Percentiles rank a stretch among this genome's conserved stretches.
Conservation (phyloP, 35 echinoderm and acorn worm species). For the Apostichopus parvimensis region DNA sequence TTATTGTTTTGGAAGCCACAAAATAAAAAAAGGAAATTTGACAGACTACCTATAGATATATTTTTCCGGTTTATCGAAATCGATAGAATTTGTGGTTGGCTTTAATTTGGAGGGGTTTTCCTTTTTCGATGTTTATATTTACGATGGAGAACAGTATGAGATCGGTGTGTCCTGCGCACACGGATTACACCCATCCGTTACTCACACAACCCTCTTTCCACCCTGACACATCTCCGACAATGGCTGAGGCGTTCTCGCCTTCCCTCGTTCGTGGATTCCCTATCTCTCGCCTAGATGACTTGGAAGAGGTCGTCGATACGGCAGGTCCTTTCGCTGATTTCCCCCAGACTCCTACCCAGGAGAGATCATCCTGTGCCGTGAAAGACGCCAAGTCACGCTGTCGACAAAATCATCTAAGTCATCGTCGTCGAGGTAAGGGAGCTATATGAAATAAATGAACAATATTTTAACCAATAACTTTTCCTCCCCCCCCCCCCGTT, state of each 20-base stretch:
- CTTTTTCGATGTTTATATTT: neutral
- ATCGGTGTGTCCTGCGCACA: conserved; percentile 16
- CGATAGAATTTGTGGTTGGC: too few relatives aligned
- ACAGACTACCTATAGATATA: too few relatives aligned
- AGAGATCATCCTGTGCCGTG: conserved; percentile 21
- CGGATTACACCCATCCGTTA: conserved; percentile 5
- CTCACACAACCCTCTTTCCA: conserved; percentile 8
- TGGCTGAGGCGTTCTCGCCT: conserved; percentile 15
- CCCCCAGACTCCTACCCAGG: neutral
- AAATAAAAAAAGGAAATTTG: too few relatives aligned
- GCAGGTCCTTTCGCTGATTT: neutral
- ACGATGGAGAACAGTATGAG: conserved; percentile 24
- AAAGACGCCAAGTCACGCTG: neutral
- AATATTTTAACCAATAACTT: neutral
- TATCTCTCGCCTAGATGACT: neutral
- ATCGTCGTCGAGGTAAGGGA: conserved; percentile 6
- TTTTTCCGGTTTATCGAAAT: too few relatives aligned
- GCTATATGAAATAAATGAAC: neutral
- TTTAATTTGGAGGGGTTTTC: too few relatives aligned
- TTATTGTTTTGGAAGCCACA: too few relatives aligned
- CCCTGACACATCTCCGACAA: conserved; percentile 20
- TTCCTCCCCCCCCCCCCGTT: too few relatives aligned
- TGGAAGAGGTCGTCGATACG: neutral
- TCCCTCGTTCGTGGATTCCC: neutral
- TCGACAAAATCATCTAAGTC: neutral